These are phyloP conservation scores for Dreissena polymorpha DNA, from an alignment of 1,140 invertebrate species.

Conservation along the genomic window DNA sequence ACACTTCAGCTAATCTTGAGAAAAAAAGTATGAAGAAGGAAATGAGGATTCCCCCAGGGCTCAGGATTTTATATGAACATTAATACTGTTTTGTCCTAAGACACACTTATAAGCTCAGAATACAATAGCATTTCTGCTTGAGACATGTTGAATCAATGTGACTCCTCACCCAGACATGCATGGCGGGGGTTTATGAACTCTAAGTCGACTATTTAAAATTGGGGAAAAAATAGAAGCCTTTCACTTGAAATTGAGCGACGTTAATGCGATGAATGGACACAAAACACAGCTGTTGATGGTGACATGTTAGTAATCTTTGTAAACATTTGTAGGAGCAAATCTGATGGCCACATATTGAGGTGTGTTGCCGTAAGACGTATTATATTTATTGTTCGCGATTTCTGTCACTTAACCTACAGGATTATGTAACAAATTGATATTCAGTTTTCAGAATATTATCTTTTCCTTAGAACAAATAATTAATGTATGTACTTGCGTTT, in stretches of 20 bases:
- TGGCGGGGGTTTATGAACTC: not conserved
- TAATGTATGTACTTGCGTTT: too few species aligned
- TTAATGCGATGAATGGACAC: constrained; percentile 3
- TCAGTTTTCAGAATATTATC: too few species aligned
- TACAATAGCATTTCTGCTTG: not conserved
- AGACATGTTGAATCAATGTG: not conserved
- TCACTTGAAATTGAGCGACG: constrained; percentile 2
- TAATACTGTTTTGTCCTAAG: not conserved
- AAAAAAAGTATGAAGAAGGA: not conserved
- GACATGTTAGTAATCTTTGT: too few species aligned
- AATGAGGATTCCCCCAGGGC: not conserved
- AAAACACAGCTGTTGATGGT: too few species aligned
- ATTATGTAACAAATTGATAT: too few species aligned
- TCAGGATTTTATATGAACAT: not conserved
- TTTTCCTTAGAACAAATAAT: too few species aligned
- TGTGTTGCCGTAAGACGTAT: too few species aligned
- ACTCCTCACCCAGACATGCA: not conserved
- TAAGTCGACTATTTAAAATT: not conserved
- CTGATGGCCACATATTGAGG: too few species aligned
- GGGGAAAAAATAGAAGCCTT: not conserved
- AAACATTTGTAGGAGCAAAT: too few species aligned
- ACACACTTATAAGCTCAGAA: too few species aligned
- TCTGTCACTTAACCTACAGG: too few species aligned
- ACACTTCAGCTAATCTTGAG: not conserved
- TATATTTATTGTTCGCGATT: too few species aligned